Percentiles rank a stretch among this genome's conserved stretches.
These are phyloP conservation scores for Nymphalis io DNA, from an alignment of 1,140 invertebrate species.

Conservation along the genomic window DNA sequence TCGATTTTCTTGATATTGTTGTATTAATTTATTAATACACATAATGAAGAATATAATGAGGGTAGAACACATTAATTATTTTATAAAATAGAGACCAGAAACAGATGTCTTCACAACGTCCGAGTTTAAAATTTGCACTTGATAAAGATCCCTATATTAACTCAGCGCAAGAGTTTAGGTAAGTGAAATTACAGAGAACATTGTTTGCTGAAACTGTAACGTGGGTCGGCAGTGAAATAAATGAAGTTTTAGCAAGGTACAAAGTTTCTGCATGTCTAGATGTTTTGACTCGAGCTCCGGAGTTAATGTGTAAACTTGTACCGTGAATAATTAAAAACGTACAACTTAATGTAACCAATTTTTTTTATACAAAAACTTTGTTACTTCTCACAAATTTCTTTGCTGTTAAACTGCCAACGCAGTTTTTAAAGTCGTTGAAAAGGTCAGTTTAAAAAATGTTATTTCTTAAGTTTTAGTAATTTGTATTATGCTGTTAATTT, in stretches of 20 bases:
- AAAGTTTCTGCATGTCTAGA: slow-evolving; percentile 17
- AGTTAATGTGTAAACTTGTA: slow-evolving; percentile 29
- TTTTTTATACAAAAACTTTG: slow-evolving; percentile 7
- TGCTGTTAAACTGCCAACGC: neutral
- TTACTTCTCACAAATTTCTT: slow-evolving; percentile 9
- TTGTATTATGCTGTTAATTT: no score
- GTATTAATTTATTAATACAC: no score
- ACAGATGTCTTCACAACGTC: no score
- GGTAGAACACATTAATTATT: no score
- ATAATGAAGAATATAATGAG: no score
- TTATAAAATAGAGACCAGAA: no score
- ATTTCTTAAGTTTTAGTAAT: no score
- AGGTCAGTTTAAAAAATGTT: no score
- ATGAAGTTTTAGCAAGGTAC: slow-evolving; percentile 17
- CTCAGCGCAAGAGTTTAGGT: slow-evolving; percentile 8
- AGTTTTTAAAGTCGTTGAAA: no score
- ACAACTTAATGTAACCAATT: slow-evolving; percentile 11
- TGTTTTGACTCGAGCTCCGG: slow-evolving; percentile 10
- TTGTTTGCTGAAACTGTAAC: slow-evolving; percentile 47
- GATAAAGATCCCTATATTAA: slow-evolving; percentile 22
- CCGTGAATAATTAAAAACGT: slow-evolving; percentile 32
- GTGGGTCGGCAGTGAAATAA: slow-evolving; percentile 19
- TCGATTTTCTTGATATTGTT: no score
- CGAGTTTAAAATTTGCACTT: neutral
- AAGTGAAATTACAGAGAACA: slow-evolving; percentile 51